These are phyloP conservation scores for Schizopygopsis malacanthus DNA, from an alignment of 2,797 vertebrate species.

Conservation along the genomic window DNA sequence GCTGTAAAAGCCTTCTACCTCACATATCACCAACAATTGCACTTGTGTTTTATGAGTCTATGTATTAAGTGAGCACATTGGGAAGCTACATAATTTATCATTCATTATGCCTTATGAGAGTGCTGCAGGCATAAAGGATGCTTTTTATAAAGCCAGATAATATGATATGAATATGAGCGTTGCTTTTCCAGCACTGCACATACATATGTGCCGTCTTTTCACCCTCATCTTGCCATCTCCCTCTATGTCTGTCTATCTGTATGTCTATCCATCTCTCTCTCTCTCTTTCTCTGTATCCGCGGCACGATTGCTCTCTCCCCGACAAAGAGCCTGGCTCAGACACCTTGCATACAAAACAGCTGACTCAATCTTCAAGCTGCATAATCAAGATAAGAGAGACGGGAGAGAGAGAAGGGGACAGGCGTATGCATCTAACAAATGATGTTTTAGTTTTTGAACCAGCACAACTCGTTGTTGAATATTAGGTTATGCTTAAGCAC, in stretches of 20 bases:
- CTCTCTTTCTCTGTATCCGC: constrained; percentile 78
- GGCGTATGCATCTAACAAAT: constrained; percentile 70
- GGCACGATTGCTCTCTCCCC: constrained; percentile 75
- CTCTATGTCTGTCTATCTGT: constrained; percentile 66
- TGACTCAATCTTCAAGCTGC: constrained; percentile 89
- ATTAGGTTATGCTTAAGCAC: constrained; percentile 23
- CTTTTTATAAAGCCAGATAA: constrained; percentile 4
- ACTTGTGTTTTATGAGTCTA: constrained; percentile 39
- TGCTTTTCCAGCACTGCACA: constrained; percentile 67
- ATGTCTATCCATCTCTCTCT: constrained; percentile 79
- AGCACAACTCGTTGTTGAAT: constrained; percentile 10
- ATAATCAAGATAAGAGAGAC: constrained; percentile 87
- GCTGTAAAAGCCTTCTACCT: constrained; percentile 30
- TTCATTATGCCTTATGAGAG: constrained; percentile 5
- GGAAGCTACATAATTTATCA: constrained; percentile 23
- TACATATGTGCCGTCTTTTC: constrained; percentile 69
- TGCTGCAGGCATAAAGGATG: background rate
- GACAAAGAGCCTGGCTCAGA: constrained; percentile 82
- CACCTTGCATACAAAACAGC: constrained; percentile 88
- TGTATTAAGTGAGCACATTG: constrained; percentile 27
- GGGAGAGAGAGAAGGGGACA: constrained; percentile 68
- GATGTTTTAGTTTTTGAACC: constrained; percentile 51
- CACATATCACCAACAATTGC: constrained; percentile 20
- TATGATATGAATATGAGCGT: constrained; percentile 23
- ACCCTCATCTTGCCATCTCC: constrained; percentile 73